phyloP scores from a whole-genome alignment of 2,888 invertebrate species.

The Sminthurides aquaticus region DNA sequence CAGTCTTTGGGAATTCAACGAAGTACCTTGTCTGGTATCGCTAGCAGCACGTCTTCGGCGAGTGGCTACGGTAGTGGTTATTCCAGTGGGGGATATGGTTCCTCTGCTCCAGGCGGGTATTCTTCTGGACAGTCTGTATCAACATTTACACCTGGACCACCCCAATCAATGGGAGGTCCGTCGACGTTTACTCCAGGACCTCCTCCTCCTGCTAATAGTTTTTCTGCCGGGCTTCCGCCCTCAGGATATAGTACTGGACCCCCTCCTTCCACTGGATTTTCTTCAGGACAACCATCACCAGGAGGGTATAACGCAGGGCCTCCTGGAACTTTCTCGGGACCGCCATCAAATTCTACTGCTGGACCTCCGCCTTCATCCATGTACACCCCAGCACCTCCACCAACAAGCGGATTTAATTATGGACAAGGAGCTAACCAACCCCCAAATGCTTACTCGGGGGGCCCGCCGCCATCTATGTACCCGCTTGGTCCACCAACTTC shows the following conservation, averaged over 20 bases:
- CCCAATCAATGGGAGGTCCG: conserved; percentile 6
- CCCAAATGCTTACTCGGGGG: no score
- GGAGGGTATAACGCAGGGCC: background rate
- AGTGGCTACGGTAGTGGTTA: background rate
- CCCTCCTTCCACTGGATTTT: background rate
- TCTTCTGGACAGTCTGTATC: background rate
- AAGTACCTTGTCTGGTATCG: background rate
- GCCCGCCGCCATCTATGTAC: conserved; percentile 6
- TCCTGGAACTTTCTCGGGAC: background rate
- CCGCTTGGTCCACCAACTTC: background rate
- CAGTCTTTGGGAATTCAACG: background rate
- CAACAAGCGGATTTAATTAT: no score
- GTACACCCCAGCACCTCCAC: conserved; percentile 1
- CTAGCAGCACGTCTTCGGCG: background rate
- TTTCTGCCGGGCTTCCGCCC: background rate
- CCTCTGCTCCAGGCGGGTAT: background rate
- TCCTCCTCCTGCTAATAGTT: conserved; percentile 7
- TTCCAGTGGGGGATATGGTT: background rate
- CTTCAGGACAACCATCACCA: background rate
- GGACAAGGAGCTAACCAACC: no score
- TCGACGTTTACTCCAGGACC: conserved; percentile 8
- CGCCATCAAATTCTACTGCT: background rate
- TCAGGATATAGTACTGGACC: background rate
- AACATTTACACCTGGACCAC: conserved; percentile 11
- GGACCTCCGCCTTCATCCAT: background rate